Percentiles rank a stretch among this genome's conserved stretches.
These are phyloP conservation scores for Epirrhoe alternata DNA, from an alignment of 2,888 invertebrate species.

Conservation along the genomic window DNA sequence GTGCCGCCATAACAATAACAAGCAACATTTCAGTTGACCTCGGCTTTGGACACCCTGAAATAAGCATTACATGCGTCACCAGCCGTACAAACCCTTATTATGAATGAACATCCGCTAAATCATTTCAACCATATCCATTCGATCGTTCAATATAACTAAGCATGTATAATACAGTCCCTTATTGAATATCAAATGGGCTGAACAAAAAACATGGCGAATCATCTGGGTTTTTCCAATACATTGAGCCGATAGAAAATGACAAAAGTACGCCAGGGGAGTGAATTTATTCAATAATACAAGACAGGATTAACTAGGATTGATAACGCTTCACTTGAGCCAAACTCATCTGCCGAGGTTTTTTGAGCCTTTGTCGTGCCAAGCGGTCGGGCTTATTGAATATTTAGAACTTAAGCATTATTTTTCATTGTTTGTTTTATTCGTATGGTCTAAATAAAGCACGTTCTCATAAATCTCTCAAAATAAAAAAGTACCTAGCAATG, in stretches of 20 bases:
- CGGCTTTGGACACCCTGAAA: constrained; percentile 45
- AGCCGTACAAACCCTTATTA: constrained; percentile 44
- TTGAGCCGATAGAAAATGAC: constrained; percentile 57
- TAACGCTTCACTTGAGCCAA: constrained; percentile 73
- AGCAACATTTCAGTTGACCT: constrained; percentile 52
- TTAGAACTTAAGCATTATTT: constrained; percentile 25
- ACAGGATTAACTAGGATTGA: constrained; percentile 75
- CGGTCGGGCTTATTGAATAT: constrained; percentile 23
- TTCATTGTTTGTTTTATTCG: constrained; percentile 41
- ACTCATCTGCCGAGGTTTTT: constrained; percentile 69
- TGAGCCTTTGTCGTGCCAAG: constrained; percentile 50
- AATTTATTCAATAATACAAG: constrained; percentile 80
- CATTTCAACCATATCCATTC: constrained; percentile 40
- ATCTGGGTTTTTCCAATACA: constrained; percentile 66
- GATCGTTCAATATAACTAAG: constrained; percentile 27
- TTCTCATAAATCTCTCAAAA: constrained; percentile 36
- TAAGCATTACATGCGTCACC: constrained; percentile 47
- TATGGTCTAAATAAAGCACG: constrained; percentile 45
- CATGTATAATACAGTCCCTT: constrained; percentile 39
- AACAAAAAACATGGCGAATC: constrained; percentile 47
- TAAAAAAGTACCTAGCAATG: constrained; percentile 29
- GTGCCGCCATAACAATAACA: constrained; percentile 66
- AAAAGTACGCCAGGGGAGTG: constrained; percentile 64
- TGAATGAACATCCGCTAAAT: constrained; percentile 47
- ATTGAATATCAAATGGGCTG: constrained; percentile 48